phyloP scores from a whole-genome alignment of 2,888 invertebrate genomes.

The Platycnemis pennipes region DNA sequence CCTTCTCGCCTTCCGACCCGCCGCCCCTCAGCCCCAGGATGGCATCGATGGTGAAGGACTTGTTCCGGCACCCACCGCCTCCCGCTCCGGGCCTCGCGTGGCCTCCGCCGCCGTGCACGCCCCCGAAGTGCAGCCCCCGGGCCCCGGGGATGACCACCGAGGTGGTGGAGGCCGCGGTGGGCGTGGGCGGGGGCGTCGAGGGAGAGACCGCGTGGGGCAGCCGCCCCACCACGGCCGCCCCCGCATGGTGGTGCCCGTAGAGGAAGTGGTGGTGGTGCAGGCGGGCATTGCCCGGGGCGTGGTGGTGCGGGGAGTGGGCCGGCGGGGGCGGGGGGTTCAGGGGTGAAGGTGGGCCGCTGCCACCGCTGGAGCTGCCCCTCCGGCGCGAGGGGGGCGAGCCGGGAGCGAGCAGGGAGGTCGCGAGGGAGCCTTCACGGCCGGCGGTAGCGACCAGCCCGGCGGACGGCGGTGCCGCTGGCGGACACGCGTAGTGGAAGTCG shows the following conservation, averaged over 20 bases:
- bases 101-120: slow-evolving; percentile 71
- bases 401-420: slow-evolving; percentile 4
- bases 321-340: slow-evolving; percentile 29
- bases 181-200: background rate
- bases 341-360: slow-evolving; percentile 26
- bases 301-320: slow-evolving; percentile 24
- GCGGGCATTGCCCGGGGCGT: background rate
- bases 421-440: background rate
- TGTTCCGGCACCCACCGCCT: slow-evolving; percentile 77
- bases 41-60: slow-evolving; percentile 93
- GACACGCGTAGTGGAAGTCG: slow-evolving; percentile 59
- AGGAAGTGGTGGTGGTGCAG: slow-evolving; percentile 51
- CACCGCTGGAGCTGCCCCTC: background rate
- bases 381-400: background rate
- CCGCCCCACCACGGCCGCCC: background rate
- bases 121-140: slow-evolving; percentile 63
- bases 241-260: slow-evolving; percentile 29
- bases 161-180: slow-evolving; percentile 37
- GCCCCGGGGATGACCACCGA: slow-evolving; percentile 4
- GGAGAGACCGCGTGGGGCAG: slow-evolving; percentile 30
- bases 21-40: slow-evolving; percentile 88
- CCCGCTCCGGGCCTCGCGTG: slow-evolving; percentile 73
- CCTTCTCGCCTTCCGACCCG: slow-evolving; percentile 76
- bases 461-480: slow-evolving; percentile 14
- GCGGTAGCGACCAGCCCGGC: slow-evolving; percentile 72